Conservation (phyloP, 2,888 invertebrate genomes). For the Baronia brevicornis region DNA sequence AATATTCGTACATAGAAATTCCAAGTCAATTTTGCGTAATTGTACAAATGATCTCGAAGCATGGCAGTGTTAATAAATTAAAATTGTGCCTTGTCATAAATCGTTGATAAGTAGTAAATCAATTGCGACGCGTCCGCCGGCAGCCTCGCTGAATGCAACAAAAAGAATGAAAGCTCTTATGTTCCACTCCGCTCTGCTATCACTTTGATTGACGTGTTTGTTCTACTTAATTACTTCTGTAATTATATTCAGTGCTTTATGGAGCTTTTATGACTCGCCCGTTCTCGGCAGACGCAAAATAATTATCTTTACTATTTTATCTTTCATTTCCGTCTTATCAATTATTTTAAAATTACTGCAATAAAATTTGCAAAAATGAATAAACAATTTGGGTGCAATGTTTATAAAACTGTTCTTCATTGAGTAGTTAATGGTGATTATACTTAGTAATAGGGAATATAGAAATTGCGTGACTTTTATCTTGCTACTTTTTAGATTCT, state of each 20-base stretch:
- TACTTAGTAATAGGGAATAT: too few relatives aligned
- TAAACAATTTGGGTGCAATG: too few relatives aligned
- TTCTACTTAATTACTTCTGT: constrained; percentile 35
- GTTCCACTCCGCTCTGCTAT: constrained; percentile 25
- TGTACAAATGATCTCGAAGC: too few relatives aligned
- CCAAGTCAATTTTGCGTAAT: too few relatives aligned
- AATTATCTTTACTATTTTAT: constrained; percentile 10
- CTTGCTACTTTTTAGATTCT: too few relatives aligned
- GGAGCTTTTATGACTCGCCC: constrained; percentile 24
- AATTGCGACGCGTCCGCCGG: constrained; percentile 15
- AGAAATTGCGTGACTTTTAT: too few relatives aligned
- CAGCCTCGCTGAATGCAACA: constrained; percentile 32
- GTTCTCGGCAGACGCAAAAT: constrained; percentile 15
- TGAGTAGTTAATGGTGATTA: too few relatives aligned
- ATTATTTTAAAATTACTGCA: too few relatives aligned
- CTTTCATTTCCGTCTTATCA: too few relatives aligned
- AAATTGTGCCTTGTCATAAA: constrained; percentile 20
- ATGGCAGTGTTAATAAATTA: constrained; percentile 11
- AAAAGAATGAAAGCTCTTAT: constrained; percentile 36
- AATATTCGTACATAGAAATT: too few relatives aligned
- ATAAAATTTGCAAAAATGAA: too few relatives aligned
- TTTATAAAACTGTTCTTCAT: too few relatives aligned
- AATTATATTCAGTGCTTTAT: constrained; percentile 31
- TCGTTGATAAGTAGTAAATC: constrained; percentile 25
- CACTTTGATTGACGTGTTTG: constrained; percentile 40